Evolutionary conservation across 2,888 invertebrate species (phyloP).

Genomic region (Apoda limacodes): DNA sequence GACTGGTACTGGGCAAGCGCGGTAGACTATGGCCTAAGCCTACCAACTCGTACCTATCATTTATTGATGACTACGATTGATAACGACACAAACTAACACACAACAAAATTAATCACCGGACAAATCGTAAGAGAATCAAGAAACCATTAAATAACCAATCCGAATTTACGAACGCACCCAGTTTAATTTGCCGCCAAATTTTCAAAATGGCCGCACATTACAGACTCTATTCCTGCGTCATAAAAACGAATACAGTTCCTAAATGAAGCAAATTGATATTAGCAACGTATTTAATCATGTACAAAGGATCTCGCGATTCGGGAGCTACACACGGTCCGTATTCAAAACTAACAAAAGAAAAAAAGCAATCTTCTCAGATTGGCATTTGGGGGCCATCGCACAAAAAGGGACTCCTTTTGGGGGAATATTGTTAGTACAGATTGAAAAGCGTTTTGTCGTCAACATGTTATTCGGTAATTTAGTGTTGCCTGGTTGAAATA

Average conservation of each 20-base stretch:
- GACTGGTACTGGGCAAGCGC: too few relatives aligned
- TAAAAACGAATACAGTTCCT: slow-evolving; percentile 15
- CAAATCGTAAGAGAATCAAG: slow-evolving; percentile 51
- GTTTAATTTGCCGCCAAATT: slow-evolving; percentile 20
- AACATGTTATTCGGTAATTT: slow-evolving; percentile 68
- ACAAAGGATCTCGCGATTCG: slow-evolving; percentile 52
- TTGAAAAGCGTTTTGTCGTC: slow-evolving; percentile 68
- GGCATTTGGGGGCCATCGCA: slow-evolving; percentile 58
- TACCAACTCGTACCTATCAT: too few relatives aligned
- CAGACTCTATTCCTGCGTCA: slow-evolving; percentile 17
- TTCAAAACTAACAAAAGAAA: slow-evolving; percentile 69
- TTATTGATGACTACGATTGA: too few relatives aligned
- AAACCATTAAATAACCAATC: slow-evolving; percentile 68
- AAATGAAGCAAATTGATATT: slow-evolving; percentile 22
- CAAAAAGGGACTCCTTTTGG: slow-evolving; percentile 43
- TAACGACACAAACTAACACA: too few relatives aligned
- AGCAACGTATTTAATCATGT: slow-evolving; percentile 61
- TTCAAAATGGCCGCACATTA: slow-evolving; percentile 10
- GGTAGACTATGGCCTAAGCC: too few relatives aligned
- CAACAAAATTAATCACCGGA: slow-evolving; percentile 56
- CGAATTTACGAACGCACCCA: slow-evolving; percentile 32
- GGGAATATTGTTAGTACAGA: slow-evolving; percentile 54
- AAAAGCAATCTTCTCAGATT: slow-evolving; percentile 68
- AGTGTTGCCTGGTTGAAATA: slow-evolving; percentile 58
- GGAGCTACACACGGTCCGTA: slow-evolving; percentile 53